Evolutionary conservation across 2,113 vertebrate genomes (phyloP).

Genomic region (Petaurus breviceps): DNA sequence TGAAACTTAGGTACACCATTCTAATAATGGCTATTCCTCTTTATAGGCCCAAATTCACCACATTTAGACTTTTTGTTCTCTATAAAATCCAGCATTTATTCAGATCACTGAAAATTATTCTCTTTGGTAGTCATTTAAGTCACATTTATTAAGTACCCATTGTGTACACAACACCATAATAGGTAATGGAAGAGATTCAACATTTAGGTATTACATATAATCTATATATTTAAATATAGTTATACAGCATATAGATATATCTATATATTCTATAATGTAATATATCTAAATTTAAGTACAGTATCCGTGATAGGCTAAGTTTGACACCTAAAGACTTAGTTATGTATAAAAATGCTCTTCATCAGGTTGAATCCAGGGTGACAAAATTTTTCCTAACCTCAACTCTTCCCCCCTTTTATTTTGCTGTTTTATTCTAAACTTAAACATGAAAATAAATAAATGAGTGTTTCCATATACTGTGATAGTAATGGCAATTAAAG

Average conservation of each 20-base stretch:
- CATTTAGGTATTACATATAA: background rate
- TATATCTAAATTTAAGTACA: background rate
- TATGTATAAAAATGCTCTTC: too few relatives aligned
- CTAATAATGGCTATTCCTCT: background rate
- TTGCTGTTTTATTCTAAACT: too few relatives aligned
- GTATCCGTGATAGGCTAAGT: background rate
- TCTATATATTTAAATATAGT: background rate
- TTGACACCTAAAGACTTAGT: background rate
- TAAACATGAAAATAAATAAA: too few relatives aligned
- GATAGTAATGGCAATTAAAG: too few relatives aligned
- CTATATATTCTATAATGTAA: too few relatives aligned
- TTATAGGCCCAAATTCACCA: background rate
- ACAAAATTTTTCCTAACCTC: too few relatives aligned
- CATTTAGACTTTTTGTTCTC: background rate
- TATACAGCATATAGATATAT: background rate
- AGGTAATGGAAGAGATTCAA: background rate
- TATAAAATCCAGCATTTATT: background rate
- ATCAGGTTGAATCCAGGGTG: too few relatives aligned
- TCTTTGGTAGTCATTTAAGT: background rate
- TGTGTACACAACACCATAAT: background rate
- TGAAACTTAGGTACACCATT: conserved; percentile 27
- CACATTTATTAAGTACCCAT: background rate
- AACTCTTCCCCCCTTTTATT: too few relatives aligned
- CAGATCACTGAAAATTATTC: background rate
- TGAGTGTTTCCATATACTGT: too few relatives aligned